Evolutionary conservation across 2,113 vertebrate genomes (phyloP), one percentile per base, ranked within the genome.

Genomic region (Megalops atlanticus): DNA sequence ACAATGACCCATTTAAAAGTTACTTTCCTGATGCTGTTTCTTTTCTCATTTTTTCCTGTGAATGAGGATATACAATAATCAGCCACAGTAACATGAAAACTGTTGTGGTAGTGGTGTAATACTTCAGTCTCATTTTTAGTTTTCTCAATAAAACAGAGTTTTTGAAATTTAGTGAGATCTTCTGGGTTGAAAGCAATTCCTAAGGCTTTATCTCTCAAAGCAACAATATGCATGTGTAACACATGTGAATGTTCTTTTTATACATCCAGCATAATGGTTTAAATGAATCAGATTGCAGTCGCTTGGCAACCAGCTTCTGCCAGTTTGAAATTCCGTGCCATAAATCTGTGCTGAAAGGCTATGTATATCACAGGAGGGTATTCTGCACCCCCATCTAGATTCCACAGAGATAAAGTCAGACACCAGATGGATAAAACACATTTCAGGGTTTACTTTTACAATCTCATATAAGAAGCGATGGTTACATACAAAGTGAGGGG

Each of bases 381-480:
- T 45, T 45, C 21, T 27, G 8, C 58, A 68, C 2, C 0, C 58
- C 58, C 2, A 14, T 18, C 18, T 18, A 70, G 15, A 70, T 70
- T 31, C 68, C 27, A 6, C 68, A 73, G 35, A 21, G 33, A 73
- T 7, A 43, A 45, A 43, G 39, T 43, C 12, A 41, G 24, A 45
- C 18, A 74, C 33, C 14, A 36, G 73, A 45, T 43, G 14, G 43
- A 10, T 43, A 75, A 74, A 75, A 75, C 35, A 43, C 33, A n/a
- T 39, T 27, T n/a, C 73, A 45, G 21, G n/a, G 21, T 45, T 41
- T 43, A 43, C 73, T 75, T 75, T 43, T 45, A 75, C 39, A 75
- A n/a, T 41, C 38, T 41, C 24, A 43, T n/a, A 75, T 52, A 77
- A 52, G 52, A 58, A 77, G 76, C 31, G 52, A 58, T 54, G 76